phyloP scores from a whole-genome alignment of 2,888 invertebrate genomes.

The Coremacera marginata region DNA sequence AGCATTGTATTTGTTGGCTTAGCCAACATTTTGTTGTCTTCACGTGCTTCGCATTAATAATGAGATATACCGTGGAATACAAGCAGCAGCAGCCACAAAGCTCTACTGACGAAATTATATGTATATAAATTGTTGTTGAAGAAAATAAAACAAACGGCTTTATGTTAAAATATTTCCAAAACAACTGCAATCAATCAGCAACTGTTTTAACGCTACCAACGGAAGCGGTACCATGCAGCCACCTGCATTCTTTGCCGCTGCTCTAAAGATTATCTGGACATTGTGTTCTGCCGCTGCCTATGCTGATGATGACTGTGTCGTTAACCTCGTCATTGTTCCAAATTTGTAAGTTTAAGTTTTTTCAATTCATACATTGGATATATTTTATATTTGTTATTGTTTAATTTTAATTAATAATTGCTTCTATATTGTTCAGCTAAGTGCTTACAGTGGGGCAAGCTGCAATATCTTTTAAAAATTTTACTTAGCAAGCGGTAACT shows the following conservation, averaged over 20 bases:
- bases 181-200: not conserved
- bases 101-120: not conserved
- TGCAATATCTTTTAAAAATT: not conserved
- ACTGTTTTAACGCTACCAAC: not conserved
- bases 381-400: too few relatives aligned
- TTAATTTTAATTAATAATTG: too few relatives aligned
- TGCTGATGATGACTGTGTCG: not conserved
- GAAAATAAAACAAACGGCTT: not conserved
- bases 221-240: conserved; percentile 27
- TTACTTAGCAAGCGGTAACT: too few relatives aligned
- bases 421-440: not conserved
- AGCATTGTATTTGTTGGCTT: not conserved
- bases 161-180: not conserved
- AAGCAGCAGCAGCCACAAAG: not conserved
- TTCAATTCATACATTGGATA: too few relatives aligned
- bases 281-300: not conserved
- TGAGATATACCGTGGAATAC: too few relatives aligned
- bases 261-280: conserved; percentile 18
- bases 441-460: not conserved
- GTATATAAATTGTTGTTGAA: conserved; percentile 1
- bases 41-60: conserved; percentile 22
- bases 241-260: not conserved
- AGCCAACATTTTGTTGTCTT: conserved; percentile 19
- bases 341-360: conserved; percentile 28
- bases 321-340: conserved; percentile 14